These are phyloP conservation scores for Aurelia sp. DNA, from an alignment of 30 jellyfish, hydroid and myxozoan genomes.

Conservation along the genomic window DNA sequence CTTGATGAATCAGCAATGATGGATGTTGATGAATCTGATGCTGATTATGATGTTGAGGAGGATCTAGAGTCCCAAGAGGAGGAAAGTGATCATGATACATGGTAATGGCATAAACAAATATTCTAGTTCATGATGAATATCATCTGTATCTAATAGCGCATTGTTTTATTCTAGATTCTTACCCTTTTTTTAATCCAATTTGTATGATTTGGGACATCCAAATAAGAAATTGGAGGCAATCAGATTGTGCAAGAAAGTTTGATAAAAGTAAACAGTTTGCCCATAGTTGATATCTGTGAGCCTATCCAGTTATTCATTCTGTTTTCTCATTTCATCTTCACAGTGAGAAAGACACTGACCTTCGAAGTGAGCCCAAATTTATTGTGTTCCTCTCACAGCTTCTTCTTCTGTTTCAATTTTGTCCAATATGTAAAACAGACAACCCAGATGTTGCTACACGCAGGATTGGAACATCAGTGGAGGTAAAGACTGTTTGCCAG, in stretches of 20 bases:
- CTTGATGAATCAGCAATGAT: neutral
- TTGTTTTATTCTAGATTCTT: neutral
- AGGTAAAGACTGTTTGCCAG: neutral
- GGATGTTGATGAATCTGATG: neutral
- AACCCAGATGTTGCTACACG: neutral
- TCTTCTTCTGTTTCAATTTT: constrained; percentile 19
- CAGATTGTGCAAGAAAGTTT: too few relatives aligned
- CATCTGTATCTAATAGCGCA: too few relatives aligned
- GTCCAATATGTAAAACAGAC: constrained; percentile 10
- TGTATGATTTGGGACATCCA: too few relatives aligned
- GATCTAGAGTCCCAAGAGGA: neutral
- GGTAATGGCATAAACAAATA: too few relatives aligned
- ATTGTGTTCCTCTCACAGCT: constrained; percentile 34
- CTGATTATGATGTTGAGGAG: constrained; percentile 4
- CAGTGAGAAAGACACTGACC: constrained; percentile 5
- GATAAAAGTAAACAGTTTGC: too few relatives aligned
- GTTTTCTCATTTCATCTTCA: neutral
- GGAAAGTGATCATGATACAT: neutral
- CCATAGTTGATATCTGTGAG: too few relatives aligned
- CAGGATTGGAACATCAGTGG: constrained; percentile 24
- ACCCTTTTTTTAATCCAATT: too few relatives aligned
- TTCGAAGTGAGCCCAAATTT: constrained; percentile 19
- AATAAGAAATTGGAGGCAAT: too few relatives aligned
- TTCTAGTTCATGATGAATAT: too few relatives aligned
- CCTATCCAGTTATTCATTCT: too few relatives aligned